These are phyloP conservation scores for Talpa occidentalis DNA, from an alignment of 2,113 vertebrate species.

Conservation along the genomic window DNA sequence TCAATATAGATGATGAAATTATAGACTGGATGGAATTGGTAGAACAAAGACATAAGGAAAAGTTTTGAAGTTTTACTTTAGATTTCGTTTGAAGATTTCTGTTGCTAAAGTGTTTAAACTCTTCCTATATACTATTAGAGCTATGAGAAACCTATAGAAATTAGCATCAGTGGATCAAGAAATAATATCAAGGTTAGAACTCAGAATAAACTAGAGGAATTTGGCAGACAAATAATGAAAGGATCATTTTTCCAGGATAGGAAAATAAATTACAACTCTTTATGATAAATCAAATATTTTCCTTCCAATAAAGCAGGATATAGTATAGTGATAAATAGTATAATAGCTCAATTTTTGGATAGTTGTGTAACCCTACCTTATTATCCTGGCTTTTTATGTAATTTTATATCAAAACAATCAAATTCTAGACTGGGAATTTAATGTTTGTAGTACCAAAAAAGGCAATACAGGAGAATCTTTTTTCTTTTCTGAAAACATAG, in stretches of 20 bases:
- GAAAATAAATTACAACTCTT: conserved; percentile 21
- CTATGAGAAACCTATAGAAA: neutral
- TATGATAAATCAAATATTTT: conserved; percentile 7
- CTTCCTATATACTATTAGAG: neutral
- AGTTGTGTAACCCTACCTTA: neutral
- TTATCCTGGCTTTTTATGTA: neutral
- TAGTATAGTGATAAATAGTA: neutral
- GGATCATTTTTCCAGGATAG: neutral
- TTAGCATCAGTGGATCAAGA: neutral
- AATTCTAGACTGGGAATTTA: neutral
- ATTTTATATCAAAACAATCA: conserved; percentile 37
- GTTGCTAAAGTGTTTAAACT: neutral
- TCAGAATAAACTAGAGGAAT: neutral
- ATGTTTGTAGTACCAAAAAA: neutral
- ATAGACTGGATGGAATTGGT: neutral
- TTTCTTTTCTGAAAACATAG: neutral
- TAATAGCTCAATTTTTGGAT: neutral
- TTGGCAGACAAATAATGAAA: neutral
- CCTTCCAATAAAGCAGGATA: neutral
- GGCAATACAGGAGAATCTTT: neutral
- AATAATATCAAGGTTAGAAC: neutral
- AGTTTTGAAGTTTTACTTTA: neutral
- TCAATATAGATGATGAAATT: neutral
- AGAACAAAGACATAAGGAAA: neutral
- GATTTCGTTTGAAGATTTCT: neutral